Evolutionary conservation across 2,888 invertebrate genomes (phyloP).

Genomic region (Auanema sp.): DNA sequence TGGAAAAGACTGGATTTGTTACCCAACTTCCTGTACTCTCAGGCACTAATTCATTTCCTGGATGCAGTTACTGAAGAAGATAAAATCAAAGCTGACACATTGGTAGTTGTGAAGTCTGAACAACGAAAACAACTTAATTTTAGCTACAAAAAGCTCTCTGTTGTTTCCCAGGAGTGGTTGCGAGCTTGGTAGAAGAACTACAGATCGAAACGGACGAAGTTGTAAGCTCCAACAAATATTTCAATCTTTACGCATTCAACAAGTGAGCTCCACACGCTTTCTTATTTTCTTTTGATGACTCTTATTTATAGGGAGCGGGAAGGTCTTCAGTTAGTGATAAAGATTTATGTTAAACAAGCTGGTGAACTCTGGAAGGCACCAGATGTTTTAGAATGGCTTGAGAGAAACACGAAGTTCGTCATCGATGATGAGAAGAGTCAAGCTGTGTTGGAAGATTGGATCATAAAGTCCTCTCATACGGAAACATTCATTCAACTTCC

Average conservation of each 20-base stretch:
- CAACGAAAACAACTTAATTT: not conserved
- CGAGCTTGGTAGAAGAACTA: slow-evolving; percentile 71
- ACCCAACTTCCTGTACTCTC: slow-evolving; percentile 84
- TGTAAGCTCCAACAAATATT: slow-evolving; percentile 40
- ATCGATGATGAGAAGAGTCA: slow-evolving; percentile 17
- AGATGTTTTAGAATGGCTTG: slow-evolving; percentile 77
- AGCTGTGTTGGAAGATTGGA: slow-evolving; percentile 28
- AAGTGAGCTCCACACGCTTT: slow-evolving; percentile 11
- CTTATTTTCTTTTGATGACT: not conserved
- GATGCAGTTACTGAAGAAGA: slow-evolving; percentile 55
- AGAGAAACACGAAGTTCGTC: slow-evolving; percentile 68
- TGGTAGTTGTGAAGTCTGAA: slow-evolving; percentile 59
- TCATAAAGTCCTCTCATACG: slow-evolving; percentile 19
- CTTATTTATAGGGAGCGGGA: slow-evolving; percentile 44
- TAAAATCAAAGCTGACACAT: slow-evolving; percentile 68
- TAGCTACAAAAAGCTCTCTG: slow-evolving; percentile 67
- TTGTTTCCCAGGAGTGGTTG: slow-evolving; percentile 80
- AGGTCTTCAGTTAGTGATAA: slow-evolving; percentile 75
- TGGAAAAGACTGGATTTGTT: slow-evolving; percentile 77
- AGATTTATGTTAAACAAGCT: slow-evolving; percentile 75
- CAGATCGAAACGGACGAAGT: slow-evolving; percentile 45
- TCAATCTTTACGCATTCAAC: slow-evolving; percentile 24
- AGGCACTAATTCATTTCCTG: slow-evolving; percentile 74
- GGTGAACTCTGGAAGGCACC: slow-evolving; percentile 77
- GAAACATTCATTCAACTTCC: not conserved